phyloP scores from a whole-genome alignment of 1,140 invertebrate species.

The Zeugodacus cucurbitae region DNA sequence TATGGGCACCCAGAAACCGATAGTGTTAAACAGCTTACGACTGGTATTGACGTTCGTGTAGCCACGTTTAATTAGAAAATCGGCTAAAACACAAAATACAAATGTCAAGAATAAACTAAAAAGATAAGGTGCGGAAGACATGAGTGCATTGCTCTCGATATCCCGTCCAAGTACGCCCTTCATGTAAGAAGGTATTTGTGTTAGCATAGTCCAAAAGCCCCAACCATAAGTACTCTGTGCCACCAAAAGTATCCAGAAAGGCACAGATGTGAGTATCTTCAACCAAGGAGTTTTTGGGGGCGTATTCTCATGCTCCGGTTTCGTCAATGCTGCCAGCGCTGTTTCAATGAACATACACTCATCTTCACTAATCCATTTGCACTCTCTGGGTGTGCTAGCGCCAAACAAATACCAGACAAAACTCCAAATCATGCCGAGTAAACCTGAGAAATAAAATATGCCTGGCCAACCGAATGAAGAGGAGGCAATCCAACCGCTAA shows the following conservation, averaged over 20 bases:
- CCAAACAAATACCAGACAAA: conserved; percentile 72
- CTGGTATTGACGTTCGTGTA: conserved; percentile 71
- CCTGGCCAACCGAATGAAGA: conserved; percentile 76
- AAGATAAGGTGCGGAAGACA: conserved; percentile 81
- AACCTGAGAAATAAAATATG: conserved; percentile 80
- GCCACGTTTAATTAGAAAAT: conserved; percentile 69
- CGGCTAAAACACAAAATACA: conserved; percentile 76
- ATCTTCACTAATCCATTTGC: conserved; percentile 68
- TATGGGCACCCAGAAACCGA: conserved; percentile 73
- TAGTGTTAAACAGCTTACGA: conserved; percentile 77
- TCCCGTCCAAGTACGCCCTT: conserved; percentile 80
- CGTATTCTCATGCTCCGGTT: neutral
- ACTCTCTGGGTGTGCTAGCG: conserved; percentile 72
- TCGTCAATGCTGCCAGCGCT: neutral
- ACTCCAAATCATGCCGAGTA: conserved; percentile 70
- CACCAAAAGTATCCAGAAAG: conserved; percentile 85
- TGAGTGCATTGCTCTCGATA: conserved; percentile 75
- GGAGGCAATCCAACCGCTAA: conserved; percentile 71
- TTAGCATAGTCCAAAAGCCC: conserved; percentile 91
- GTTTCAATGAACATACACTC: conserved; percentile 73
- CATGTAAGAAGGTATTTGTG: conserved; percentile 90
- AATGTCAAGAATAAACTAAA: conserved; percentile 75
- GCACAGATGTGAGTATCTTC: conserved; percentile 77
- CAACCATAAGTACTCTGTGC: conserved; percentile 88
- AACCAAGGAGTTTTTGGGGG: conserved; percentile 72